Evolutionary conservation across 2,888 invertebrate species (phyloP).

Genomic region (Torymus texanus): DNA sequence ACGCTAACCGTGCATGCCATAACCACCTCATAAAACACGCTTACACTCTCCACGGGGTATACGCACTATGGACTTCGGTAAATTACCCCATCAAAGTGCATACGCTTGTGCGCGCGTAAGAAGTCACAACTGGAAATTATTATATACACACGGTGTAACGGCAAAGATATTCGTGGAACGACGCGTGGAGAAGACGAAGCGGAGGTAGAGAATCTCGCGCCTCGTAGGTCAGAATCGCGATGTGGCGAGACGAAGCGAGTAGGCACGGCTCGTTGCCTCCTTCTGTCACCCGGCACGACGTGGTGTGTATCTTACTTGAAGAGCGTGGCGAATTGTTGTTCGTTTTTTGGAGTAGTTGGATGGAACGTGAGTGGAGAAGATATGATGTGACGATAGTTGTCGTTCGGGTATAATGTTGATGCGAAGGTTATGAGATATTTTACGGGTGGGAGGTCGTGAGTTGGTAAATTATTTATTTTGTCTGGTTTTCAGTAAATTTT

Average conservation of each 20-base stretch:
- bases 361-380: too few species aligned
- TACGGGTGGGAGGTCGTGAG: too few species aligned
- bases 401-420: too few species aligned
- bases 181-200: background rate
- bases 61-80: background rate
- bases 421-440: too few species aligned
- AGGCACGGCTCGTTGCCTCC: slow-evolving; percentile 72
- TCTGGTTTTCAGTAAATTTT: too few species aligned
- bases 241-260: slow-evolving; percentile 73
- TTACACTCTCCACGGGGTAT: background rate
- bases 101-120: background rate
- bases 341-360: too few species aligned
- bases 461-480: too few species aligned
- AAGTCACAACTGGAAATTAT: slow-evolving; percentile 38
- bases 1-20: background rate
- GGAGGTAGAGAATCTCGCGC: background rate
- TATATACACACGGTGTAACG: slow-evolving; percentile 1
- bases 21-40: slow-evolving; percentile 5
- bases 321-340: too few species aligned
- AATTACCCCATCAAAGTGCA: slow-evolving; percentile 34
- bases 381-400: too few species aligned
- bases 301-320: background rate
- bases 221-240: slow-evolving; percentile 63
- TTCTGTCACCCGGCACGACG: slow-evolving; percentile 67
- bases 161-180: slow-evolving; percentile 29